Evolutionary conservation across 2,888 invertebrate species (phyloP), one percentile per base, ranked within the genome.

Genomic region (Latrodectus elegans): DNA sequence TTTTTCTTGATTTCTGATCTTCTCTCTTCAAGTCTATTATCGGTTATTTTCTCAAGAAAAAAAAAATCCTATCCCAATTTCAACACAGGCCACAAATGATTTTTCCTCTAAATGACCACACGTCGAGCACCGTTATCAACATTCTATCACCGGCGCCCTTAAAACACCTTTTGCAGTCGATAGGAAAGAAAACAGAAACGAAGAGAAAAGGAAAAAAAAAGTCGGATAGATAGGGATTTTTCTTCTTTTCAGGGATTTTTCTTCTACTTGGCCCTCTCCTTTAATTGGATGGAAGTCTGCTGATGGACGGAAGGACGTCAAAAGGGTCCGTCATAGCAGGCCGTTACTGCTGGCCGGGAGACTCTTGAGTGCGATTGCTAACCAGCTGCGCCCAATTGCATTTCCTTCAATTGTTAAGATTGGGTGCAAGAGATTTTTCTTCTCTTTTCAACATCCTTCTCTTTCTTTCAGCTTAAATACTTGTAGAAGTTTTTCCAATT

Each of bases 281-380:
- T 73, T 81, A 81, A 81, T 81, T 81, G 73, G 81, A 80, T 72
- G 72, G 80, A 72, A 80, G 72, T 60, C 64, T 38, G 60, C 72
- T 72, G 80, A 81, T 81, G 74, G 73, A 73, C 81, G 81, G 38
- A 53, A n/a, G 53, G 67, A 73, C 74, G 73, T 81, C 81, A 84
- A 67, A 77, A 72, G 77, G 52, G 71, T 22, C 77, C 64, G 77
- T 77, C 77, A 72, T 84, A 51, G 49, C 52, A n/a, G 38, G 17
- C n/a, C 72, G 84, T 84, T 76, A 84, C 84, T 84, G 84, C 84
- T 84, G 77, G 72, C 84, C 72, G 84, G 64, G 52, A 77, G 84
- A 64, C 71, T 84, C 70, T 84, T 72, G 60, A 84, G 72, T 65
- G 72, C 77, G 77, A 84, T 84, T 65, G 84, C 71, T 72, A 17